A percentile compares a stretch with the other conserved stretches of the same genome.
phyloP scores from a whole-genome alignment of 2,113 vertebrate species.

The Coryphaenoides rupestris region DNA sequence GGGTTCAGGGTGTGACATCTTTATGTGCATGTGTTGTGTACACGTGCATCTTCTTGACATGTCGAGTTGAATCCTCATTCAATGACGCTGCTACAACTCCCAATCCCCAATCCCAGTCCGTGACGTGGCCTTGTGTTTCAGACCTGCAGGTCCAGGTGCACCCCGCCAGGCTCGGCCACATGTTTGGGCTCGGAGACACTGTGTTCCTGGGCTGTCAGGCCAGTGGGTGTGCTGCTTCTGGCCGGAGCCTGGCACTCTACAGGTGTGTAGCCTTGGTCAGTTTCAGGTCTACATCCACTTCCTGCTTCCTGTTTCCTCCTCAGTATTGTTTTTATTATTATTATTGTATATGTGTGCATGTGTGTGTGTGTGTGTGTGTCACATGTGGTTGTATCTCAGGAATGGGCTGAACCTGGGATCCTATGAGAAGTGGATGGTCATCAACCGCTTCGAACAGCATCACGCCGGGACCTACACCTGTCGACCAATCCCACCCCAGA shows the following conservation, averaged over 20 bases:
- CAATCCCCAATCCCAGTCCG: too few species aligned
- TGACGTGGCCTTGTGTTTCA: constrained; percentile 15
- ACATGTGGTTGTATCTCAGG: constrained; percentile 31
- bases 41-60: too few species aligned
- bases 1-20: too few species aligned
- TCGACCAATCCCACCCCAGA: constrained; percentile 69
- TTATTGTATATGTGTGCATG: too few species aligned
- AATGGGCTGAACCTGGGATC: constrained; percentile 70
- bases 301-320: too few species aligned
- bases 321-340: too few species aligned
- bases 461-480: constrained; percentile 69
- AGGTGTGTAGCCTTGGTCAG: constrained; percentile 35
- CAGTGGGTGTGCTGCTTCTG: constrained; percentile 67
- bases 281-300: too few species aligned
- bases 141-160: constrained; percentile 73
- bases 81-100: too few species aligned
- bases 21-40: too few species aligned
- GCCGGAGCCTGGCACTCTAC: constrained; percentile 68
- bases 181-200: constrained; percentile 70
- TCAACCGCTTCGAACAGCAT: constrained; percentile 66
- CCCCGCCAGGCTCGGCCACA: constrained; percentile 62
- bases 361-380: not conserved
- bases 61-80: too few species aligned
- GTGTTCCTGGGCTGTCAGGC: constrained; percentile 73
- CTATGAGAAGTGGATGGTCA: constrained; percentile 59